phyloP scores from a whole-genome alignment of 2,797 vertebrate species.

The Tinamus major region DNA sequence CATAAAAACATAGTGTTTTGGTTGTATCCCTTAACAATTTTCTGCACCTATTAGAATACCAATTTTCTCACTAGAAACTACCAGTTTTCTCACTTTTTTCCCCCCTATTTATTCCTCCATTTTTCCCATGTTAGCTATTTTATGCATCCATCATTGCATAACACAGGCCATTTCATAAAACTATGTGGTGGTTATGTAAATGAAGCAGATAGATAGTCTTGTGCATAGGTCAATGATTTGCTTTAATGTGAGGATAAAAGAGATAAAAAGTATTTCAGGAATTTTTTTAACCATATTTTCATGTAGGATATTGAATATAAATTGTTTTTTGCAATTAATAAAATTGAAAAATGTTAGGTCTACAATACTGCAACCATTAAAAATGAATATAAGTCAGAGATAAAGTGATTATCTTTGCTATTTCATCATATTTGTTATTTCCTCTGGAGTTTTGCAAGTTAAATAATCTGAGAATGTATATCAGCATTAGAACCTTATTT shows the following conservation, averaged over 20 bases:
- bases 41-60: background rate
- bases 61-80: background rate
- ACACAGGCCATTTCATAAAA: background rate
- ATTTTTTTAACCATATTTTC: background rate
- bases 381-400: background rate
- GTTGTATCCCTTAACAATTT: background rate
- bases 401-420: background rate
- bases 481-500: background rate
- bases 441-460: background rate
- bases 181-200: background rate
- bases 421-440: background rate
- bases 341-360: background rate
- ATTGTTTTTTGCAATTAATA: background rate
- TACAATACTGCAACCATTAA: background rate
- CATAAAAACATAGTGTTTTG: background rate
- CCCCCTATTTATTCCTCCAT: background rate
- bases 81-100: background rate
- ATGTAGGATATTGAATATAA: background rate
- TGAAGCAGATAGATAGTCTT: rapidly evolving
- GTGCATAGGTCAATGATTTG: background rate
- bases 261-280: background rate
- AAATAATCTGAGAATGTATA: background rate
- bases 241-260: background rate
- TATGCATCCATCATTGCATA: background rate
- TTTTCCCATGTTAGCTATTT: background rate